Conservation (phyloP, 2,888 invertebrate genomes). For the Xestia c-nigrum region DNA sequence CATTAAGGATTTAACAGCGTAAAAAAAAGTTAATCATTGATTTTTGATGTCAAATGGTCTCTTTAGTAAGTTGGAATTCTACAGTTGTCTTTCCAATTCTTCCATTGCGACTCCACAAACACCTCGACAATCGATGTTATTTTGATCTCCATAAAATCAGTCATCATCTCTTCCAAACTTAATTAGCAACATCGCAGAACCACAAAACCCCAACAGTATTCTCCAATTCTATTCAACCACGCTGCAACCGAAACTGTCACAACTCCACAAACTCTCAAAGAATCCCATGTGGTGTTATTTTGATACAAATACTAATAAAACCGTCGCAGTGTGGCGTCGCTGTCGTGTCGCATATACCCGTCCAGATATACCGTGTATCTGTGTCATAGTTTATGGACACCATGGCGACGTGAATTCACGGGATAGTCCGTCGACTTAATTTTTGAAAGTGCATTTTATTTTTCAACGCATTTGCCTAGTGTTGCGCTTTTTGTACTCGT, state of each 20-base stretch:
- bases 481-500: neutral
- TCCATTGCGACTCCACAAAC: neutral
- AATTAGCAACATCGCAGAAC: neutral
- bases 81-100: neutral
- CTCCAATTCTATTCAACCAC: slow-evolving; percentile 20
- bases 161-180: neutral
- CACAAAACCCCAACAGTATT: neutral
- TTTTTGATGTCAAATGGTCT: neutral
- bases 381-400: slow-evolving; percentile 57
- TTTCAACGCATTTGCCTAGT: neutral
- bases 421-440: neutral
- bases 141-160: neutral
- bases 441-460: neutral
- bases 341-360: slow-evolving; percentile 19
- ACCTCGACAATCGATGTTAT: neutral
- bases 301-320: slow-evolving; percentile 43
- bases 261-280: slow-evolving; percentile 5
- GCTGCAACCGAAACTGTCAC: slow-evolving; percentile 2
- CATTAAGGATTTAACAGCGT: too few species aligned
- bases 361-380: slow-evolving; percentile 58
- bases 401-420: slow-evolving; percentile 14
- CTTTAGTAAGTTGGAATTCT: neutral
- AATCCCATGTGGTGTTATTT: slow-evolving; percentile 55
- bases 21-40: neutral
- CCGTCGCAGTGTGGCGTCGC: slow-evolving; percentile 41